Evolutionary conservation across 2,113 vertebrate genomes (phyloP).

Genomic region (Xiphias gladius): DNA sequence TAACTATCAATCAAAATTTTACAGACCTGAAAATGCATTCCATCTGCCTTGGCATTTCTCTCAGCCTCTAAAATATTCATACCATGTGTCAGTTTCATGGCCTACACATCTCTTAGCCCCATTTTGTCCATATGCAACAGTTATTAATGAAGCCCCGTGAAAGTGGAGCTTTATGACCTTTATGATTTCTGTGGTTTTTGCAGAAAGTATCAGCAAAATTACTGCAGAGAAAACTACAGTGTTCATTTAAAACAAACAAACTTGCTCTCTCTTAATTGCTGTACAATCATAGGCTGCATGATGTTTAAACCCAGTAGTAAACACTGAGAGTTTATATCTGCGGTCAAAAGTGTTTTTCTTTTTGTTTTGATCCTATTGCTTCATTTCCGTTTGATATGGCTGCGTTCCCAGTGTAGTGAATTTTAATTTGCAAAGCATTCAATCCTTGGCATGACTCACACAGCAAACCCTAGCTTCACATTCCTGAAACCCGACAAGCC

Average conservation of each 20-base stretch:
- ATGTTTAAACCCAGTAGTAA: background rate
- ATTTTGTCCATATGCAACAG: no score
- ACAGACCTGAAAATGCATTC: no score
- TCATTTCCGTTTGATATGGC: constrained; percentile 19
- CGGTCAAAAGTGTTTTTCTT: background rate
- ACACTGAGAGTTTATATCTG: background rate
- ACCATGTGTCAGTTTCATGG: no score
- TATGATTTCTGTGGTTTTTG: no score
- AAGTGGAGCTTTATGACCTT: no score
- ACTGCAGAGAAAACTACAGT: no score
- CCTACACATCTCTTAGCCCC: no score
- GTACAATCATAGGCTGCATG: background rate
- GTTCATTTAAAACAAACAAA: background rate
- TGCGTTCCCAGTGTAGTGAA: constrained; percentile 3
- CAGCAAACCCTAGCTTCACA: constrained; percentile 28
- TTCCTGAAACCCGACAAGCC: constrained; percentile 61
- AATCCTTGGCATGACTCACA: constrained; percentile 25
- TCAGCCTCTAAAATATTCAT: no score
- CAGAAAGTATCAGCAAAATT: no score
- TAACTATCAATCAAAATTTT: no score
- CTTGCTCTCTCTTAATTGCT: background rate
- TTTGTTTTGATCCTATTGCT: constrained; percentile 18
- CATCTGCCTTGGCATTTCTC: background rate
- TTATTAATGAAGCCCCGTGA: no score
- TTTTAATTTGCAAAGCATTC: constrained; percentile 20